These are phyloP conservation scores for Melitaea cinxia DNA, from an alignment of 1,140 invertebrate genomes.

Conservation along the genomic window DNA sequence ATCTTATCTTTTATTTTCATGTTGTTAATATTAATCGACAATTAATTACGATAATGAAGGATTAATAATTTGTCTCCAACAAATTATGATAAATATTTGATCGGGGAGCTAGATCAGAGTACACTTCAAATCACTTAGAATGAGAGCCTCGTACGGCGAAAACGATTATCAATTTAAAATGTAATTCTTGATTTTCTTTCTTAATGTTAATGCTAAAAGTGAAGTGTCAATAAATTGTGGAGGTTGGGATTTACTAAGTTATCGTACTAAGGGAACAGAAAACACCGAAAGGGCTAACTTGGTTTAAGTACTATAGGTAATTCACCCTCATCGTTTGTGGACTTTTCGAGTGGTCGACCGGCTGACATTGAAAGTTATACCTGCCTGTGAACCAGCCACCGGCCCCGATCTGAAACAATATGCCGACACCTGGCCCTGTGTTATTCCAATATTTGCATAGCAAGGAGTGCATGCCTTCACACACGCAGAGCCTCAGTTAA, in stretches of 20 bases:
- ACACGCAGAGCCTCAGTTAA: constrained; percentile 44
- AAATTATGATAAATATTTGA: constrained; percentile 26
- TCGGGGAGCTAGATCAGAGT: constrained; percentile 33
- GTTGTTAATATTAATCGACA: constrained; percentile 22
- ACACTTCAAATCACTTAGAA: constrained; percentile 21
- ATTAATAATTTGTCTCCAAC: constrained; percentile 18
- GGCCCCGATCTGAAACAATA: constrained; percentile 90
- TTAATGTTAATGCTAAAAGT: constrained; percentile 6
- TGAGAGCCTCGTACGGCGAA: constrained; percentile 2
- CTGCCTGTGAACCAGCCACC: constrained; percentile 93
- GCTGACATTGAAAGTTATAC: constrained; percentile 97
- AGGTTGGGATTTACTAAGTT: neutral
- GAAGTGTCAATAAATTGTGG: constrained; percentile 1
- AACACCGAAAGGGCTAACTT: constrained; percentile 20
- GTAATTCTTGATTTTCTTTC: too few species aligned
- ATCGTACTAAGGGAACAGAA: neutral
- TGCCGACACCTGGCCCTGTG: constrained; percentile 74
- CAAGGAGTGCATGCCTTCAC: constrained; percentile 39
- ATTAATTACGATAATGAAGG: constrained; percentile 36
- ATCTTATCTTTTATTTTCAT: neutral
- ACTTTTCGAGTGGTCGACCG: constrained; percentile 95
- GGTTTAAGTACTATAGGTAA: constrained; percentile 19
- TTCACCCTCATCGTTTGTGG: constrained; percentile 93
- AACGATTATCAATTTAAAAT: neutral
- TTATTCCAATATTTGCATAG: constrained; percentile 62